Evolutionary conservation across 2,888 invertebrate species (phyloP), one percentile per base, ranked within the genome.

Genomic region (Dromius quadrimaculatus): DNA sequence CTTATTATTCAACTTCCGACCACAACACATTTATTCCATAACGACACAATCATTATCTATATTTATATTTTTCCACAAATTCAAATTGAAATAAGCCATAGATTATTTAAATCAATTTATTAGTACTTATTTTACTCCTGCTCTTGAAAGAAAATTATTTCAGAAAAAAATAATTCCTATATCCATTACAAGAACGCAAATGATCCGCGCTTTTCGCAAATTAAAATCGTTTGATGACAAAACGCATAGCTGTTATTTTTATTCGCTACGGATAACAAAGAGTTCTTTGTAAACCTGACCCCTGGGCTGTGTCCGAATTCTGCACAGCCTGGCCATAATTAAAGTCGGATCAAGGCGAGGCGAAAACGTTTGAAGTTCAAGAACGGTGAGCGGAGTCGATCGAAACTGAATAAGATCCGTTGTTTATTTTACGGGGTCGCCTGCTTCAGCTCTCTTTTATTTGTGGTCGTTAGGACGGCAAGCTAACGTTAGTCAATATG

Each of bases 381-480:
- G 59, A 59, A 4, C 36, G 36, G 59, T 59, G 59, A 36, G 23
- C 34, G 36, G 34, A 20, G 47, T 11, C 19, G 50, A 47, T 65
- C 64, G 65, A 66, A 45, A 45, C 23, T 38, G 66, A 66, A 66
- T 54, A 54, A 36, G 54, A 66, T 54, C 65, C 54, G 54, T 66
- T 66, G 66, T 66, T 57, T 66, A 66, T 66, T 66, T 57, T 57
- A 34, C 57, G 36, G 36, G 17, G 50, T 22, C 50, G 45, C 11
- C 36, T n/a, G n/a, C n/a, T n/a, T 28, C n/a, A 38, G 20, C 20
- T 65, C 50, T 36, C 65, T 65, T 65, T 65, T 65, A 65, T 65
- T 50, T 50, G 43, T 34, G 38, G 54, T 63, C 63, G 63, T 63
- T 63, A 63, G 32, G 32, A 45, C 28, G 63, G 45, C 32, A 45